phyloP scores from a whole-genome alignment of 2,113 vertebrate genomes.

The Macaca nemestrina region DNA sequence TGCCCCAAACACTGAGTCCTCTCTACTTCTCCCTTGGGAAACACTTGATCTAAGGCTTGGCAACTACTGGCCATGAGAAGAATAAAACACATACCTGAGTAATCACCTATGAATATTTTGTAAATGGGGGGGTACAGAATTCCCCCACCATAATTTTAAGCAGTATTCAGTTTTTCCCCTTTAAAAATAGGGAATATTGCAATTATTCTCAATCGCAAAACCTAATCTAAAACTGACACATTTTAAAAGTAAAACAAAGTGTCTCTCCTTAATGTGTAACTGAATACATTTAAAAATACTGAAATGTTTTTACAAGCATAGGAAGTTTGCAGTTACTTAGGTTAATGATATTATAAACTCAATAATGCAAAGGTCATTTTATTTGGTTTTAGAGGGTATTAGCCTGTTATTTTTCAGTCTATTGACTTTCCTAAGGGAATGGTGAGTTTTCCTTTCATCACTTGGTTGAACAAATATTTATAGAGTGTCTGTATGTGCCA shows the following conservation, averaged over 20 bases:
- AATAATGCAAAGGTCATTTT: not conserved
- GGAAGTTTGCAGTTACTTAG: not conserved
- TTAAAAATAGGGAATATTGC: not conserved
- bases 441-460: not conserved
- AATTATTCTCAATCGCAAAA: slow-evolving; percentile 34
- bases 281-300: not conserved
- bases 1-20: not conserved
- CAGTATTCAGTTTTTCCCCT: not conserved
- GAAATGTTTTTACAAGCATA: not conserved
- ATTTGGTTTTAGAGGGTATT: not conserved
- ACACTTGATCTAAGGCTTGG: not conserved
- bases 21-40: not conserved
- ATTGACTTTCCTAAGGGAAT: not conserved
- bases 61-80: not conserved
- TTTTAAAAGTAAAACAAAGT: slow-evolving; percentile 26
- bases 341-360: not conserved
- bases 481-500: not conserved
- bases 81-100: not conserved
- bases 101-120: not conserved
- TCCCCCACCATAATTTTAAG: not conserved
- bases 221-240: slow-evolving; percentile 10
- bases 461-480: slow-evolving; percentile 48
- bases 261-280: not conserved
- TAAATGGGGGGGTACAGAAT: not conserved
- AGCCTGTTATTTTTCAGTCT: not conserved